Evolutionary conservation across 2,888 invertebrate genomes (phyloP).

Genomic region (Drosophila fungiperda): DNA sequence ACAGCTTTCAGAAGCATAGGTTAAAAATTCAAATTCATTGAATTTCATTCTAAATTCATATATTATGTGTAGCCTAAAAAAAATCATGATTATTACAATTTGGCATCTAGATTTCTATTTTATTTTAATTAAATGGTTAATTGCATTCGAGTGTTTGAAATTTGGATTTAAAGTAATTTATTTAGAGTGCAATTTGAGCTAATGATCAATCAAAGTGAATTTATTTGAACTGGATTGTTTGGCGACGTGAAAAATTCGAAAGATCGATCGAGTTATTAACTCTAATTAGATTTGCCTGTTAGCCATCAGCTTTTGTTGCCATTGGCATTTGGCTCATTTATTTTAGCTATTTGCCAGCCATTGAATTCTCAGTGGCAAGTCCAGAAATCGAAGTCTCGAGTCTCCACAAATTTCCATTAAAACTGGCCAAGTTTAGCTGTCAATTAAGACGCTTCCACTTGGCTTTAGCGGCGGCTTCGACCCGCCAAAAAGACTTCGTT

Average conservation of each 20-base stretch:
- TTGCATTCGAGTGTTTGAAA: constrained; percentile 4
- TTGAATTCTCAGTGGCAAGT: constrained; percentile 20
- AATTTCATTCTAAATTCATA: background rate
- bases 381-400: constrained; percentile 10
- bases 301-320: constrained; percentile 47
- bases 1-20: background rate
- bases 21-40: too few relatives aligned
- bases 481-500: constrained; percentile 26
- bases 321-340: constrained; percentile 52
- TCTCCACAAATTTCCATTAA: constrained; percentile 35
- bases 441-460: constrained; percentile 46
- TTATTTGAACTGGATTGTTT: constrained; percentile 16
- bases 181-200: background rate
- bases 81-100: background rate
- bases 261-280: constrained; percentile 39
- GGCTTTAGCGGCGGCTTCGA: constrained; percentile 18
- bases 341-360: constrained; percentile 39
- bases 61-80: background rate
- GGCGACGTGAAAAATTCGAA: constrained; percentile 32
- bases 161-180: constrained; percentile 11
- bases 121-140: background rate
- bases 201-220: constrained; percentile 12
- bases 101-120: background rate
- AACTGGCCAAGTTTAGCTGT: constrained; percentile 40
- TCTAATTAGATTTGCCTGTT: constrained; percentile 64